phyloP scores from a whole-genome alignment of 2,113 vertebrate species.

The Toxotes chatareus region DNA sequence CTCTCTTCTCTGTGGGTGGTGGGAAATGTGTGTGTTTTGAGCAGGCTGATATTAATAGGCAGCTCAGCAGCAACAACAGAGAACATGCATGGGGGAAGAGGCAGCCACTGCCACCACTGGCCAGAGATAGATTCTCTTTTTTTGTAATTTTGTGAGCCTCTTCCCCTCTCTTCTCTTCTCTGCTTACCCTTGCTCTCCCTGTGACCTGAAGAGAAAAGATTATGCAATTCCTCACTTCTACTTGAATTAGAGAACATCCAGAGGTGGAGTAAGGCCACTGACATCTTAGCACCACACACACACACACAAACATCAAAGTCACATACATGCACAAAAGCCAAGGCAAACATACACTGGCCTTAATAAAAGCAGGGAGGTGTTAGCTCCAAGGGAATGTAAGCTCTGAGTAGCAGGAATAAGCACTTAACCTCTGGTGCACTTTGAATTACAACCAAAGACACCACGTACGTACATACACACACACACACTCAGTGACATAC shows the following conservation, averaged over 20 bases:
- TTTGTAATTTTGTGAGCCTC: not conserved
- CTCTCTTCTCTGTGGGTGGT: conserved; percentile 9
- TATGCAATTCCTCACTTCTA: conserved; percentile 27
- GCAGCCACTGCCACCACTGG: not conserved
- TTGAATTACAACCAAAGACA: conserved; percentile 57
- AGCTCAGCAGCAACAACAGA: conserved; percentile 14
- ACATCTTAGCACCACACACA: conserved; percentile 36
- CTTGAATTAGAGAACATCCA: conserved; percentile 51
- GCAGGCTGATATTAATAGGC: conserved; percentile 21
- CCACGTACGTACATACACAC: not conserved
- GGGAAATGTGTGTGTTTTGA: conserved; percentile 14
- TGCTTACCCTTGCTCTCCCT: conserved; percentile 14
- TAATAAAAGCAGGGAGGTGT: conserved; percentile 51
- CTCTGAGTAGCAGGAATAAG: conserved; percentile 61
- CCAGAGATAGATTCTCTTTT: not conserved
- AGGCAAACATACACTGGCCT: conserved; percentile 47
- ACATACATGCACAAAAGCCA: not conserved
- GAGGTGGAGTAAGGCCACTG: conserved; percentile 32
- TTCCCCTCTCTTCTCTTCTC: not conserved
- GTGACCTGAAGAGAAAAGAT: conserved; percentile 38
- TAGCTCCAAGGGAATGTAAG: conserved; percentile 47
- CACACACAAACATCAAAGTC: not conserved
- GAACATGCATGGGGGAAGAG: conserved; percentile 10
- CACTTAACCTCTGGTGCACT: conserved; percentile 55
- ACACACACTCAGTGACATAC: conserved; percentile 16